phyloP scores from a whole-genome alignment of 2,888 invertebrate genomes.

The Caenorhabditis doughertyi region DNA sequence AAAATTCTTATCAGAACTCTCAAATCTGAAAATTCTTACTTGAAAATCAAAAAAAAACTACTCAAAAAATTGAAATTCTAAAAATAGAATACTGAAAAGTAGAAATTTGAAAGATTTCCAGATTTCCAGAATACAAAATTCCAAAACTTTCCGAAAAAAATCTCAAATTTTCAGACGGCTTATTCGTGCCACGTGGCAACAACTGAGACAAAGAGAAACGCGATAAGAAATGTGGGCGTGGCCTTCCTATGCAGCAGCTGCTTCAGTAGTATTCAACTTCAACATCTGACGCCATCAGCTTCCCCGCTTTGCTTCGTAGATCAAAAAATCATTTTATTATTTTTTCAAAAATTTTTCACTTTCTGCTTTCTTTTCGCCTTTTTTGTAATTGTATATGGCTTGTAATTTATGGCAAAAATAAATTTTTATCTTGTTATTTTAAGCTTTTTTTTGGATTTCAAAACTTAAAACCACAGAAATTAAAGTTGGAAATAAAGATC shows the following conservation, averaged over 20 bases:
- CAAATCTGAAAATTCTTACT: no score
- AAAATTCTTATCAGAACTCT: no score
- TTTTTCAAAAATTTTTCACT: background rate
- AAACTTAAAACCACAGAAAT: background rate
- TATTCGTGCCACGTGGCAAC: slow-evolving; percentile 41
- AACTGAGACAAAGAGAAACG: no score
- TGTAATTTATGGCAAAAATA: background rate
- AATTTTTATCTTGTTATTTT: background rate
- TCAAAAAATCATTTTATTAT: background rate
- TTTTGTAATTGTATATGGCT: background rate
- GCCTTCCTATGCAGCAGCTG: slow-evolving; percentile 26
- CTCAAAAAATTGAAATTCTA: no score
- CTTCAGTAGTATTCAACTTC: slow-evolving; percentile 7
- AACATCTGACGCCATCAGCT: slow-evolving; percentile 33
- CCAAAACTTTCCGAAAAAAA: background rate
- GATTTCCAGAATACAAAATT: background rate
- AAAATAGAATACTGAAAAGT: no score
- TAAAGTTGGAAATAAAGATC: background rate
- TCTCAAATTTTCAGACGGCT: slow-evolving; percentile 13
- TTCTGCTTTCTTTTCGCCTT: background rate
- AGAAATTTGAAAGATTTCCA: no score
- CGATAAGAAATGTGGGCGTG: slow-evolving; percentile 17
- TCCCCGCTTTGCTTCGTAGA: slow-evolving; percentile 11
- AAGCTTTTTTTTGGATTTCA: background rate
- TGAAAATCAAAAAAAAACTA: no score